A percentile compares a stretch with the other conserved stretches of the same genome.
These are phyloP conservation scores for Gymnothorax reevesii DNA, from an alignment of 2,797 vertebrate species.

Conservation along the genomic window DNA sequence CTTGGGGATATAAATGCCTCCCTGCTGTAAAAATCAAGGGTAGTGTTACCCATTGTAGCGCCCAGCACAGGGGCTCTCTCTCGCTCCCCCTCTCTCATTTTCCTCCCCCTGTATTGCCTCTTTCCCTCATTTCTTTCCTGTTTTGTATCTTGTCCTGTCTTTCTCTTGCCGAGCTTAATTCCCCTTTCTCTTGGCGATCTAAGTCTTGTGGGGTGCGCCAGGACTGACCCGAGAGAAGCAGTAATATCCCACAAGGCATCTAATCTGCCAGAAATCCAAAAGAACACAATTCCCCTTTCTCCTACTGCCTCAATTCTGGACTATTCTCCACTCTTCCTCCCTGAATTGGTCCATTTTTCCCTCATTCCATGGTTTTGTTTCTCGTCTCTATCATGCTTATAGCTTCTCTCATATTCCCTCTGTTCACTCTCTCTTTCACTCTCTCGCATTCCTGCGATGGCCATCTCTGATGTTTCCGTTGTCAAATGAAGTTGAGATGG, in stretches of 20 bases:
- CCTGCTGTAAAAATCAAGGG: slow-evolving; percentile 64
- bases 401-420: slow-evolving; percentile 23
- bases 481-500: neutral
- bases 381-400: neutral
- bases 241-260: too few relatives aligned
- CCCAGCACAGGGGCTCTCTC: slow-evolving; percentile 27
- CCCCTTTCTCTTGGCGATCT: too few relatives aligned
- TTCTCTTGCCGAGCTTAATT: too few relatives aligned
- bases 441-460: neutral
- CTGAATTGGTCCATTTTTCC: slow-evolving; percentile 33
- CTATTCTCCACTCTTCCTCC: slow-evolving; percentile 33
- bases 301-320: neutral
- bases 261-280: too few relatives aligned
- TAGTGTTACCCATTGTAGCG: slow-evolving; percentile 57
- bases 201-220: too few relatives aligned
- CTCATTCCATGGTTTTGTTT: neutral
- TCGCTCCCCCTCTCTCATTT: neutral
- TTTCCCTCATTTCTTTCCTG: neutral
- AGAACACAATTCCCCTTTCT: neutral
- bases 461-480: neutral
- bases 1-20: slow-evolving; percentile 66
- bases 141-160: neutral
- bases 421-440: slow-evolving; percentile 16
- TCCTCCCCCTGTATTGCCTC: neutral
- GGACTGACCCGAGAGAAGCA: too few relatives aligned